These are phyloP conservation scores for Melanotaenia parkinsoni DNA, from an alignment of 2,797 vertebrate species.

Conservation along the genomic window DNA sequence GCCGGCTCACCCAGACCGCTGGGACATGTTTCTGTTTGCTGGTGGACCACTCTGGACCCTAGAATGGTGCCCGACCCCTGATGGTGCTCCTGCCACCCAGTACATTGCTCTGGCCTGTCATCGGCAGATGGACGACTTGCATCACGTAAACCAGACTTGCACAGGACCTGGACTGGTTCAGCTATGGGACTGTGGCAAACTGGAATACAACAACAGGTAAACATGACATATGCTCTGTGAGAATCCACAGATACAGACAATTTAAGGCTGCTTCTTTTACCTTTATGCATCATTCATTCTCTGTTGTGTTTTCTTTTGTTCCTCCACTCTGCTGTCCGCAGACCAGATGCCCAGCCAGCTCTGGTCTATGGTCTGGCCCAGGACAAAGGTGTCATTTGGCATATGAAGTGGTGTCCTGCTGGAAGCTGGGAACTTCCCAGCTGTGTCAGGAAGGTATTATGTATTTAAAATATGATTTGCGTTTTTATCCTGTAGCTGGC, in stretches of 20 bases:
- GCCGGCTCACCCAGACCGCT: conserved; percentile 84
- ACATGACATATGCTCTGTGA: neutral
- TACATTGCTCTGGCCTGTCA: conserved; percentile 90
- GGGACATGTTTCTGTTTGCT: conserved; percentile 88
- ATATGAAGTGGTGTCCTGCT: conserved; percentile 94
- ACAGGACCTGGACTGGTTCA: conserved; percentile 86
- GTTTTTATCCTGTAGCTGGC: neutral
- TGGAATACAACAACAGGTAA: conserved; percentile 87
- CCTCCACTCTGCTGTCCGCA: conserved; percentile 51
- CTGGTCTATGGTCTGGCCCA: conserved; percentile 89
- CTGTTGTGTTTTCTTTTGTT: neutral
- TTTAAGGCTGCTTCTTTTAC: neutral
- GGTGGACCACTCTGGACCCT: conserved; percentile 93
- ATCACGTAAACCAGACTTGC: conserved; percentile 78
- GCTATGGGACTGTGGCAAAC: conserved; percentile 88
- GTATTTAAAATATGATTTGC: neutral
- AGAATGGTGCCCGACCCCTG: conserved; percentile 94
- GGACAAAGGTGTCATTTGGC: conserved; percentile 91
- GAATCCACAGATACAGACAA: neutral
- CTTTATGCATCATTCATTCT: neutral
- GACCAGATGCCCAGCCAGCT: conserved; percentile 77
- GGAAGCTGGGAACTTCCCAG: conserved; percentile 91
- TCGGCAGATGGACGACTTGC: conserved; percentile 87
- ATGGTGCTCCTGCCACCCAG: conserved; percentile 83
- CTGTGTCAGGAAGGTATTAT: conserved; percentile 82